phyloP scores from a whole-genome alignment of 2,888 invertebrate genomes.

The Epirrhoe tristata region DNA sequence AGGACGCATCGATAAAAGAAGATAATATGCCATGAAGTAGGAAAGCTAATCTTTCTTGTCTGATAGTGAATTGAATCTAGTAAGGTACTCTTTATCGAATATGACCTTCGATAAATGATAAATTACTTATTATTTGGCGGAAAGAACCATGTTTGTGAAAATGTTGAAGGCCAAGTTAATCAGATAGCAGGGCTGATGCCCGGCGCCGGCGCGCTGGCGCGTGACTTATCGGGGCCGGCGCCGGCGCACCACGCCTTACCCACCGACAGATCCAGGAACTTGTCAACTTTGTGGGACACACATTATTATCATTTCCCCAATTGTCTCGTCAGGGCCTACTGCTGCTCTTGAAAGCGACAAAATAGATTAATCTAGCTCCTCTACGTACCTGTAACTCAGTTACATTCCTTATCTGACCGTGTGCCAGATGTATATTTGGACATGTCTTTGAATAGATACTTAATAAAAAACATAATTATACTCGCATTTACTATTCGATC shows the following conservation, averaged over 20 bases:
- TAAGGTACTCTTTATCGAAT: constrained; percentile 52
- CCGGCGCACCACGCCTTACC: constrained; percentile 81
- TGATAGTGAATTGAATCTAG: constrained; percentile 44
- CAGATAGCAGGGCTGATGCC: constrained; percentile 28
- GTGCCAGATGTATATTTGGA: no score
- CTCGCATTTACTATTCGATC: no score
- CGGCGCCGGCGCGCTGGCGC: constrained; percentile 10
- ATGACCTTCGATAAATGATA: constrained; percentile 48
- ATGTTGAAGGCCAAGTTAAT: constrained; percentile 52
- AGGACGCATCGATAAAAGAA: not conserved
- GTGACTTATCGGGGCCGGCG: constrained; percentile 34
- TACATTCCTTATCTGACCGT: no score
- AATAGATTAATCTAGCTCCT: no score
- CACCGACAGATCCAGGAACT: no score
- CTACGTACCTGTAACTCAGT: no score
- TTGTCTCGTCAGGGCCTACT: no score
- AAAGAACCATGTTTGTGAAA: constrained; percentile 47
- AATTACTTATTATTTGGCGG: constrained; percentile 41
- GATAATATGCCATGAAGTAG: constrained; percentile 43
- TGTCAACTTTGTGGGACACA: no score
- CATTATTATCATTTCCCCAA: no score
- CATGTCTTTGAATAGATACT: no score
- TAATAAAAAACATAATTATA: no score
- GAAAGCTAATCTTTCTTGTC: constrained; percentile 48
- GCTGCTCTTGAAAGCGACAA: no score